A percentile compares a stretch with the other conserved stretches of the same genome.
phyloP scores from a whole-genome alignment of 2,113 vertebrate species.

The Engystomops pustulosus region DNA sequence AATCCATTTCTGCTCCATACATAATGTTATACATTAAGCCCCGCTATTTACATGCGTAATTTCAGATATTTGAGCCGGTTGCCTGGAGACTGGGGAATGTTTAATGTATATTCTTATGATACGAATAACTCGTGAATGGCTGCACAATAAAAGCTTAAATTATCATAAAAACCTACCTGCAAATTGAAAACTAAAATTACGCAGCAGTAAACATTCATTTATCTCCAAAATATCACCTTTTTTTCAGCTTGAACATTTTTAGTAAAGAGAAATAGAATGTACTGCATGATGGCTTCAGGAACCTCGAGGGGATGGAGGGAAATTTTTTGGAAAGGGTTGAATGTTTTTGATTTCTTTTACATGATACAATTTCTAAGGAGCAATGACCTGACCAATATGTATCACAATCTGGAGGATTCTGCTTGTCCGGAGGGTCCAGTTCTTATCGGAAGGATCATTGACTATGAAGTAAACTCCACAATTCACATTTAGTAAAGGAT shows the following conservation, averaged over 20 bases:
- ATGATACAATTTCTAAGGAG: no score
- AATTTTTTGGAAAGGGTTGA: no score
- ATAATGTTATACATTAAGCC: conserved; percentile 8
- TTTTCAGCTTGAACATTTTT: neutral
- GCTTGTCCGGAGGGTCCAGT: no score
- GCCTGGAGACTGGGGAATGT: neutral
- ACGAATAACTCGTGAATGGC: neutral
- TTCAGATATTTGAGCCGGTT: neutral
- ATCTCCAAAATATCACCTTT: neutral
- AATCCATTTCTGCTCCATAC: conserved; percentile 32
- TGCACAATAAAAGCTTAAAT: conserved; percentile 9
- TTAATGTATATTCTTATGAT: conserved; percentile 28
- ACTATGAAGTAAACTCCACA: no score
- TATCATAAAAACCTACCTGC: conserved; percentile 17
- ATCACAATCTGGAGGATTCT: no score
- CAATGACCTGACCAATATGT: no score
- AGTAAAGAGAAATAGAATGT: neutral
- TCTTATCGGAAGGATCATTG: no score
- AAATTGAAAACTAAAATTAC: conserved; percentile 22
- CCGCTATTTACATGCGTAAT: neutral
- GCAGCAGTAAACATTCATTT: conserved; percentile 4
- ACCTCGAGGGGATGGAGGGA: no score
- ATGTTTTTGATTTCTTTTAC: no score
- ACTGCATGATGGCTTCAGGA: neutral
- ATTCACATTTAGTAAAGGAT: no score